Evolutionary conservation across 2,888 invertebrate species (phyloP), one percentile per base, ranked within the genome.

Genomic region (Amphimallon solstitiale): DNA sequence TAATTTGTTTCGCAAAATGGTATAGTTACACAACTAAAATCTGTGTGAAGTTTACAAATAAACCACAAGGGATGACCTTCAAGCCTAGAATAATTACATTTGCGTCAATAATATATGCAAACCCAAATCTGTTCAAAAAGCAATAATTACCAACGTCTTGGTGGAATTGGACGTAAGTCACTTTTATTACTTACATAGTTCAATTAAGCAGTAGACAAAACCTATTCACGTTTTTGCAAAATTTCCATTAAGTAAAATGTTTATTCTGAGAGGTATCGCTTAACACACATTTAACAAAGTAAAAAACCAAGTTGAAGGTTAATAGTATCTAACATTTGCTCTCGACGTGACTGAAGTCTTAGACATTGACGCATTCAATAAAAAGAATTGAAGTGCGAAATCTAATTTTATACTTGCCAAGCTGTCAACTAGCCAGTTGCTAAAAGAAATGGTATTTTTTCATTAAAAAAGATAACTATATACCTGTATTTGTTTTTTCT

Each of bases 351-450:
- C 51, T 34, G 23, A 19, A 34, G 6, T 23, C 35, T 51, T 29
- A 29, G 51, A 51, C 51, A 35, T 51, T 51, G 51, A 51, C 35
- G 35, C 15, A 51, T 51, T 51, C 9, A 5, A 9, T 1, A 29
- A 29, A 15, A 34, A 51, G 45, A 48, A 48, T 35, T 19, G 12
- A 61, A 29, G 35, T 38, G 21, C 48, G 12, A 35, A 61, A 59
- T 40, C 21, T 34, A 61, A 38, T 49, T 49, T 48, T 46, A 38
- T 34, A 37, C 21, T 35, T 48, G 48, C 61, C 48, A 61, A 48
- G 15, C 37, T 61, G 61, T 61, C 61, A 61, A 48, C 49, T 37
- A 48, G 17, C 29, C 23, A 48, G 17, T 61, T 40, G 40, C 38
- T 56, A 14, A 38, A 56, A 54, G 14, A 40, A 40, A 23, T 37